phyloP scores from a whole-genome alignment of 2,888 invertebrate species.

The Argynnis bischoffii region DNA sequence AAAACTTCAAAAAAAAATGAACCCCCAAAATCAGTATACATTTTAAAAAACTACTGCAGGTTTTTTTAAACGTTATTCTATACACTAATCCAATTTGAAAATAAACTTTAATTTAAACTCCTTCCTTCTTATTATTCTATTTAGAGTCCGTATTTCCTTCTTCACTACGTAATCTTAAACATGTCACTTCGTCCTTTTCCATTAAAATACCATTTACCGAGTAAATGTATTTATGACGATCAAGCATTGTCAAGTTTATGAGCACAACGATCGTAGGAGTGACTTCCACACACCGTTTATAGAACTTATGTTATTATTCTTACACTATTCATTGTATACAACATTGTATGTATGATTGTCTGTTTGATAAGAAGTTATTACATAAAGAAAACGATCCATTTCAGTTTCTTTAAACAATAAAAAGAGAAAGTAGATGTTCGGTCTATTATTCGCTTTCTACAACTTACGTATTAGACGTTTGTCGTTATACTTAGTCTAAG shows the following conservation, averaged over 20 bases:
- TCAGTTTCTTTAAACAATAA: too few relatives aligned
- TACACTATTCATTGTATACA: background rate
- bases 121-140: background rate
- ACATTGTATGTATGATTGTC: too few relatives aligned
- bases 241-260: slow-evolving; percentile 46
- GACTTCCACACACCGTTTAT: slow-evolving; percentile 24
- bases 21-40: background rate
- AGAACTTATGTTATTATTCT: background rate
- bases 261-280: slow-evolving; percentile 41
- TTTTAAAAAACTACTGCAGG: too few relatives aligned
- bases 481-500: too few relatives aligned
- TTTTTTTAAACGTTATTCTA: too few relatives aligned
- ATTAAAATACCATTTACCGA: slow-evolving; percentile 37
- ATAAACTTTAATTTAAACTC: background rate
- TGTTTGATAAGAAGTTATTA: too few relatives aligned
- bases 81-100: background rate
- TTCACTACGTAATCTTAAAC: background rate
- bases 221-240: slow-evolving; percentile 38
- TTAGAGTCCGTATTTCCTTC: slow-evolving; percentile 6
- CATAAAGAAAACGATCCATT: too few relatives aligned
- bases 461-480: too few relatives aligned
- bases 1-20: background rate
- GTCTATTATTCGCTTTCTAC: too few relatives aligned
- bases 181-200: slow-evolving; percentile 37
- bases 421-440: too few relatives aligned